These are phyloP conservation scores for Yponomeuta sedellus DNA, from an alignment of 2,888 invertebrate species.

Conservation along the genomic window DNA sequence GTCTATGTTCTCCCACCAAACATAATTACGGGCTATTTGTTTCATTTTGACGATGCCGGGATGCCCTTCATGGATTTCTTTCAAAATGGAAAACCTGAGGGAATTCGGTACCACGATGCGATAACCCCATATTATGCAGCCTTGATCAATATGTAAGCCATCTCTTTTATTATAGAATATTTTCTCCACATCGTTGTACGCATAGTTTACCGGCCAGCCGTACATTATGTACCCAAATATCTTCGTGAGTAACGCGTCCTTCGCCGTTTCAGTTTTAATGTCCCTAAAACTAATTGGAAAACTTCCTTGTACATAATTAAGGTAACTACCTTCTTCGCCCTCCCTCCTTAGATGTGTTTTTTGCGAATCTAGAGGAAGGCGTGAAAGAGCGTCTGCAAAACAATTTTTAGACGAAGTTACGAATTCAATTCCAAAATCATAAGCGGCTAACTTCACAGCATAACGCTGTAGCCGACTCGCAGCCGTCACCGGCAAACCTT, in stretches of 20 bases:
- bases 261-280: constrained; percentile 18
- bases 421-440: constrained; percentile 14
- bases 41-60: constrained; percentile 28
- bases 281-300: constrained; percentile 21
- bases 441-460: constrained; percentile 11
- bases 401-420: constrained; percentile 8
- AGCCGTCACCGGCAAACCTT: constrained; percentile 12
- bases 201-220: constrained; percentile 23
- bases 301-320: constrained; percentile 18
- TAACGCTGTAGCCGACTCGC: constrained; percentile 14
- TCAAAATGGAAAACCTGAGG: too few relatives aligned
- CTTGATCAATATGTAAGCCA: too few relatives aligned
- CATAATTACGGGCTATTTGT: constrained; percentile 23
- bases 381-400: constrained; percentile 14
- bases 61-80: too few relatives aligned
- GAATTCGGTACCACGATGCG: too few relatives aligned
- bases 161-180: too few relatives aligned
- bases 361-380: constrained; percentile 8
- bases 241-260: constrained; percentile 23
- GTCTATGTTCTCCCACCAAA: constrained; percentile 28
- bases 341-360: not conserved
- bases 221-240: constrained; percentile 23
- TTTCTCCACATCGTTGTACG: too few relatives aligned
- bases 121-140: too few relatives aligned
- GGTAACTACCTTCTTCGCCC: constrained; percentile 16